Percentiles rank a stretch among this genome's conserved stretches.
Evolutionary conservation across 2,113 vertebrate genomes (phyloP).

Genomic region (Apeltes quadracus): DNA sequence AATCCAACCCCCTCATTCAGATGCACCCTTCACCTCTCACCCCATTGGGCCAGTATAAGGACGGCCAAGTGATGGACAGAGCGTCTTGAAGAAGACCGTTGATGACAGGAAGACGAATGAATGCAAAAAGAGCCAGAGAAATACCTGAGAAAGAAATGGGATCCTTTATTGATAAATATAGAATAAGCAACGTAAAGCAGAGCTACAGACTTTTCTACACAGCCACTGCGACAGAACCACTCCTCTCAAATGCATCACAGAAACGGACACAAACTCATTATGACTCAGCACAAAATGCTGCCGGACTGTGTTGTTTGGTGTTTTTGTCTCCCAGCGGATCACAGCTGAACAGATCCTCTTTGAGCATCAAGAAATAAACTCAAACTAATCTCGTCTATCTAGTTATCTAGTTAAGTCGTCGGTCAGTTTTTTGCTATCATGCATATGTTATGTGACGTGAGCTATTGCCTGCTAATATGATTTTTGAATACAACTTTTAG

Average conservation of each 20-base stretch:
- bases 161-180: constrained; percentile 64
- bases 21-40: constrained; percentile 9
- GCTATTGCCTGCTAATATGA: not conserved
- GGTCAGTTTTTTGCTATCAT: not conserved
- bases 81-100: constrained; percentile 36
- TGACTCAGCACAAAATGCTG: not conserved
- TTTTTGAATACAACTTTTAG: not conserved
- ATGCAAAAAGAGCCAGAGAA: constrained; percentile 68
- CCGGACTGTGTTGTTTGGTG: not conserved
- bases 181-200: constrained; percentile 39
- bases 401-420: not conserved
- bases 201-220: not conserved
- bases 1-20: not conserved
- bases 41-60: constrained; percentile 34
- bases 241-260: not conserved
- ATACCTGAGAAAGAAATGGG: constrained; percentile 62
- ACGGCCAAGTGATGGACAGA: constrained; percentile 45
- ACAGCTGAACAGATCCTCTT: not conserved
- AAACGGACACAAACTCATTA: not conserved
- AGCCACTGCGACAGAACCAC: not conserved
- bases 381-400: not conserved
- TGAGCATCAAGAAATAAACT: not conserved
- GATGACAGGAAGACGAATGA: constrained; percentile 74
- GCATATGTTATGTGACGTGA: not conserved
- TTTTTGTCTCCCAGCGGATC: constrained; percentile 23